Evolutionary conservation across 2,113 vertebrate species (phyloP).

Genomic region (Sinocyclocheilus anshuiensis): DNA sequence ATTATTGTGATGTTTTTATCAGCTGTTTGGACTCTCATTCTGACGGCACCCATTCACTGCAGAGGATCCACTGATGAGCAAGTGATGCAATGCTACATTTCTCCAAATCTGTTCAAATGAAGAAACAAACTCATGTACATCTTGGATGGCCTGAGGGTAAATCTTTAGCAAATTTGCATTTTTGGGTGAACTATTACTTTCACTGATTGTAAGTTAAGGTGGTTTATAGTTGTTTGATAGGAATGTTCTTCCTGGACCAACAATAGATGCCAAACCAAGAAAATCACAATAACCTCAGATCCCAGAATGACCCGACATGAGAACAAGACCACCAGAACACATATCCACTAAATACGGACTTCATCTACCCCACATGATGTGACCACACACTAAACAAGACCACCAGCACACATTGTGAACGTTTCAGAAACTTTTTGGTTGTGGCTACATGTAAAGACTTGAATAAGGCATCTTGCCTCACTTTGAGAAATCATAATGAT

Average conservation of each 20-base stretch:
- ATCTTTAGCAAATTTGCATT: not conserved
- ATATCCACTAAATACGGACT: not conserved
- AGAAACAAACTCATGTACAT: no score
- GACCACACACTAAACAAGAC: slow-evolving; percentile 24
- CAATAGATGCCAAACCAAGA: not conserved
- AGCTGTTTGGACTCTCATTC: no score
- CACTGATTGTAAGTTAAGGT: not conserved
- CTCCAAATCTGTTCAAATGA: not conserved
- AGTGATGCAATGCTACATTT: no score
- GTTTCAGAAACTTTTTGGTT: not conserved
- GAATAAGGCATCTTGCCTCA: slow-evolving; percentile 2
- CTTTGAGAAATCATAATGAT: not conserved
- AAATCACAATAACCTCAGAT: not conserved
- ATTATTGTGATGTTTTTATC: no score
- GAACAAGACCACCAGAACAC: not conserved
- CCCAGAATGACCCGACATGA: not conserved
- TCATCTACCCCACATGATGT: not conserved
- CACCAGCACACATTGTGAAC: slow-evolving; percentile 1
- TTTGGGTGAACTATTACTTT: not conserved
- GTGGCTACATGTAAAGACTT: slow-evolving; percentile 3
- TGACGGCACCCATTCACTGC: no score
- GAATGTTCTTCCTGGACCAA: not conserved
- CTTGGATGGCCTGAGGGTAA: not conserved
- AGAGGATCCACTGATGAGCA: no score
- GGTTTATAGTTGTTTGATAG: not conserved